Base-by-base conservation (phyloP, 1,140 invertebrate species). In the Batillaria attramentaria region DNA sequence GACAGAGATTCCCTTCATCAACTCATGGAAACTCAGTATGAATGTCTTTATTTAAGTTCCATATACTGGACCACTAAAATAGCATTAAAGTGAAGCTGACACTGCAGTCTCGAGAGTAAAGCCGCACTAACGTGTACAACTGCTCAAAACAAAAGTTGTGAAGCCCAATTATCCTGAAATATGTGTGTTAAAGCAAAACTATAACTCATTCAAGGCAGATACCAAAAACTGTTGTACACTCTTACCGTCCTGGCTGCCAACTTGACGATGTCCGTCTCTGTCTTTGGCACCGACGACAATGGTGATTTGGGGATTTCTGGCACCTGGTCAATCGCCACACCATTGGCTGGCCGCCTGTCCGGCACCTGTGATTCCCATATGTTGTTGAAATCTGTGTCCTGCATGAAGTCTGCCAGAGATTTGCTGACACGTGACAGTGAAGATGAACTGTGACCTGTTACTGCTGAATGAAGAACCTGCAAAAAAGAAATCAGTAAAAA, bases 241-340 rank as follows among this genome's bases (percentile, higher is more conserved):
- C 87, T 86, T 87, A 92, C 91, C 57, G 89, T 87, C 87, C 88
- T 88, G 39, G 92, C 92, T 75, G 92, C 91, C 37, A 92, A 83
- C 80, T 90, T 87, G 13, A 92, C 86, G 43, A 88, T 89, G 80
- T 91, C 87, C 24, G 85, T 87, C 68, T 89, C 87, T 28, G 86
- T 75, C 73, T 75, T 75, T 41, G 60, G 35, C 18, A 73, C 57
- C 2, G 62, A 72, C 60, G 41, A 20, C n/a, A 24, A 18, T 28
- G 81, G 28, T 18, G 80, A 77, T 46, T 50, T 62, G 16, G 66
- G 6, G 18, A 62, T 18, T 16, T 83, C 78, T 31, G 80, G 31
- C 3, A 69, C 39, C 3, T 62, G 46, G 16, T 65, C 74, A 46
- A 80, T 60, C 18, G 74, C 79, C 31, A 75, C 73, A 69, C 46